Evolutionary conservation across 2,888 invertebrate species (phyloP).

Genomic region (Mactromeris polynyma): DNA sequence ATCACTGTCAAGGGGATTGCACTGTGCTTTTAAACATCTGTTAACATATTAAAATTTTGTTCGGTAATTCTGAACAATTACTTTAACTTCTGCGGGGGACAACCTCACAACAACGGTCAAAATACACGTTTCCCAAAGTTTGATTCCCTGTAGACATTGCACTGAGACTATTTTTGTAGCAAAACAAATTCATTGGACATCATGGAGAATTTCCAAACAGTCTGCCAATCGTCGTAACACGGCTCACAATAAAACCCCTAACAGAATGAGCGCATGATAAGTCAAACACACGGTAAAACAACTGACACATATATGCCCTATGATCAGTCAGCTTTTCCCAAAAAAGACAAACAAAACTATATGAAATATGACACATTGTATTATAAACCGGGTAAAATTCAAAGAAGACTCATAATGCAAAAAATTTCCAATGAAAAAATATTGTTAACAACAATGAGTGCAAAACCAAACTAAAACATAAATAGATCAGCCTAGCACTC

Average conservation of each 20-base stretch:
- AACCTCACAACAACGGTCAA: too few species aligned
- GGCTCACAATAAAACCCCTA: not conserved
- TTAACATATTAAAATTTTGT: too few species aligned
- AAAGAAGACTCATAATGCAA: slow-evolving; percentile 18
- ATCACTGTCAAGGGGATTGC: too few species aligned
- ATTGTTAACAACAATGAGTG: not conserved
- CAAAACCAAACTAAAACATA: not conserved
- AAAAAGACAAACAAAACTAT: slow-evolving; percentile 28
- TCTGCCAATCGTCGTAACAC: not conserved
- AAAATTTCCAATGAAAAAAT: slow-evolving; percentile 1
- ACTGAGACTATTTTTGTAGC: too few species aligned
- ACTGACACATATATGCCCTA: slow-evolving; percentile 18
- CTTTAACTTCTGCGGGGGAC: too few species aligned
- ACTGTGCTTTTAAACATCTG: too few species aligned
- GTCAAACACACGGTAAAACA: not conserved
- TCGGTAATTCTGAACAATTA: too few species aligned
- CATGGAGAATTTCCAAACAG: not conserved
- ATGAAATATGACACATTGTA: slow-evolving; percentile 36
- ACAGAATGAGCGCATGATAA: not conserved
- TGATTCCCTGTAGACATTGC: too few species aligned
- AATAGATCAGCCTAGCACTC: not conserved
- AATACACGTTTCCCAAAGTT: too few species aligned
- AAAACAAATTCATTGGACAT: not conserved
- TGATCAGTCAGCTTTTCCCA: not conserved
- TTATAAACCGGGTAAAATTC: slow-evolving; percentile 40